phyloP scores from a whole-genome alignment of 2,113 vertebrate species.

The Pavo muticus region DNA sequence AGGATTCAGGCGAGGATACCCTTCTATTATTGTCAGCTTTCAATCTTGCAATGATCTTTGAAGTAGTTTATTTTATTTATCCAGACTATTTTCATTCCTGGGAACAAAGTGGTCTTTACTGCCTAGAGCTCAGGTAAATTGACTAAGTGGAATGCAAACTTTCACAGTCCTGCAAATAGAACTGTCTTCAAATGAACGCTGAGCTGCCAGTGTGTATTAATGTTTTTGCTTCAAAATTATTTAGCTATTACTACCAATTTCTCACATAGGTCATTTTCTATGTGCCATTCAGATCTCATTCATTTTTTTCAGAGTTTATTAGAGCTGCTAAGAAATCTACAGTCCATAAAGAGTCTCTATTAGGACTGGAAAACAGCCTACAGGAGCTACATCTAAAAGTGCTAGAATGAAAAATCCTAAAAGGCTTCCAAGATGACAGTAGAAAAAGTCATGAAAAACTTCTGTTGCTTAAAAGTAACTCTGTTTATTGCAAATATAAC shows the following conservation, averaged over 20 bases:
- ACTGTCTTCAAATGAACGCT: background rate
- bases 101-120: background rate
- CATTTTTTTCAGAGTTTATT: background rate
- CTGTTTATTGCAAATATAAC: background rate
- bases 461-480: background rate
- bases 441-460: background rate
- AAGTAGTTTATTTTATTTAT: conserved; percentile 12
- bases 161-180: background rate
- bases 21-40: background rate
- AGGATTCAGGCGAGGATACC: background rate
- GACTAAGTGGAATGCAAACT: background rate
- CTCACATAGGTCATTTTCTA: background rate
- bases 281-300: background rate
- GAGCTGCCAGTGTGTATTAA: background rate
- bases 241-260: background rate
- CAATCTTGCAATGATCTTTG: background rate
- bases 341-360: background rate
- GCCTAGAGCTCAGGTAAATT: background rate
- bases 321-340: background rate
- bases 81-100: background rate
- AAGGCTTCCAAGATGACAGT: background rate
- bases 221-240: conserved; percentile 18
- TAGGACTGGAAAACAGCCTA: background rate
- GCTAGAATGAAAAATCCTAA: background rate
- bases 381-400: background rate